Percentiles rank a stretch among this genome's conserved stretches.
Conservation (phyloP, 2,113 vertebrate genomes). For the Kobus ellipsiprymnus region DNA sequence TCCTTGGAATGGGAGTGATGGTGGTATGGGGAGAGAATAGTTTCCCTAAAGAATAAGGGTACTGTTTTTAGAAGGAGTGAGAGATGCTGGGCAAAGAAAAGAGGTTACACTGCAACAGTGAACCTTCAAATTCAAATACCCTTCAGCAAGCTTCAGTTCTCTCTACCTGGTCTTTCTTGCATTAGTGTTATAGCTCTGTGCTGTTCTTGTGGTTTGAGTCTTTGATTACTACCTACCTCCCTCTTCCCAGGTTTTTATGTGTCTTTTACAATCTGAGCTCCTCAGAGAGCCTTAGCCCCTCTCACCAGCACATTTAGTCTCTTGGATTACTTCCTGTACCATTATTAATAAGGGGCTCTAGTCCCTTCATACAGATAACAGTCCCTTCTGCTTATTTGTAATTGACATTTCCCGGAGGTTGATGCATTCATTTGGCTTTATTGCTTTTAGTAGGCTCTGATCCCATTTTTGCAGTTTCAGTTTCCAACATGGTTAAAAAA, state of each 20-base stretch:
- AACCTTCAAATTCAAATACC: constrained; percentile 30
- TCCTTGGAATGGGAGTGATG: neutral
- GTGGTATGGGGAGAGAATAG: neutral
- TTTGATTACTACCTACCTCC: constrained; percentile 19
- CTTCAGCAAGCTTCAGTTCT: neutral
- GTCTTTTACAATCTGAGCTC: neutral
- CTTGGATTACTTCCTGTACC: constrained; percentile 2
- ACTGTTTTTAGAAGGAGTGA: constrained; percentile 8
- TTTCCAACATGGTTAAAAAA: constrained; percentile 28
- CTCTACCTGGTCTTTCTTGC: neutral
- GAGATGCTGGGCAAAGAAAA: constrained; percentile 6
- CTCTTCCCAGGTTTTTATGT: neutral
- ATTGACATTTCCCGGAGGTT: constrained; percentile 36
- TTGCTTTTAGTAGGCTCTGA: constrained; percentile 27
- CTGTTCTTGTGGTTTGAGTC: neutral
- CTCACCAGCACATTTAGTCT: neutral
- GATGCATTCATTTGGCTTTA: neutral
- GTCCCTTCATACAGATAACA: neutral
- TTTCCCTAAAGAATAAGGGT: neutral
- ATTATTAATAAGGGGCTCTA: constrained; percentile 5
- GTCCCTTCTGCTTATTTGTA: neutral
- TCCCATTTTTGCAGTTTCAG: neutral
- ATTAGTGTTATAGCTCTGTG: neutral
- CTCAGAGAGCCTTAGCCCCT: neutral
- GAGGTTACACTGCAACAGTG: neutral